These are phyloP conservation scores for Idris sp. DNA, from an alignment of 1,140 invertebrate species.

Conservation along the genomic window DNA sequence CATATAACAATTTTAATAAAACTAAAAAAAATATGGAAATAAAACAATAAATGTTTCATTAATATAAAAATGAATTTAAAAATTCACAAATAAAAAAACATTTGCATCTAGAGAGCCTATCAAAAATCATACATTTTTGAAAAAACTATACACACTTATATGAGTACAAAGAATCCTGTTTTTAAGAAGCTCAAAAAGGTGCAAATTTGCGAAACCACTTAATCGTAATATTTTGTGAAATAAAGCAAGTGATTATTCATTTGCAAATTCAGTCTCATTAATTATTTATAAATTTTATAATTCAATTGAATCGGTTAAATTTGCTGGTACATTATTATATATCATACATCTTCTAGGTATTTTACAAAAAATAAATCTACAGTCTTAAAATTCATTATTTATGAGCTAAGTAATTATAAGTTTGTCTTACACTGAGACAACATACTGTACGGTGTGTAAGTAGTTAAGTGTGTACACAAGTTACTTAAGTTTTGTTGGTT, in stretches of 20 bases:
- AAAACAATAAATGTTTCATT: too few relatives aligned
- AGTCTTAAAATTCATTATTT: constrained; percentile 66
- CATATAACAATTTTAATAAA: too few relatives aligned
- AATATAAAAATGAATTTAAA: too few relatives aligned
- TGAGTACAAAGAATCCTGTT: too few relatives aligned
- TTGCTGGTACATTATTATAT: constrained; percentile 11
- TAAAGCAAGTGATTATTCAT: constrained; percentile 2
- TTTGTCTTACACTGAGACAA: constrained; percentile 56
- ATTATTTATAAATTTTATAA: constrained; percentile 35
- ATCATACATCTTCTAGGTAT: constrained; percentile 35
- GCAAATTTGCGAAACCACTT: too few relatives aligned
- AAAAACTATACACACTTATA: too few relatives aligned
- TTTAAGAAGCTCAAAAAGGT: too few relatives aligned
- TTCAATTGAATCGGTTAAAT: constrained; percentile 27
- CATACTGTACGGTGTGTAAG: constrained; percentile 63
- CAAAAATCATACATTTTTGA: too few relatives aligned
- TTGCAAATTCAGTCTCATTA: constrained; percentile 56
- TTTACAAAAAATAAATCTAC: constrained; percentile 58
- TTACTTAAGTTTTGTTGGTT: constrained; percentile 60
- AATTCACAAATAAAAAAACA: too few relatives aligned
- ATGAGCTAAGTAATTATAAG: constrained; percentile 68
- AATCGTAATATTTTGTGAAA: too few relatives aligned
- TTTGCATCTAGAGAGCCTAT: too few relatives aligned
- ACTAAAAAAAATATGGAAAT: too few relatives aligned
- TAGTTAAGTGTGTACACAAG: constrained; percentile 60